These are phyloP conservation scores for Habropoda laboriosa DNA, from an alignment of 1,140 invertebrate genomes.

Conservation along the genomic window DNA sequence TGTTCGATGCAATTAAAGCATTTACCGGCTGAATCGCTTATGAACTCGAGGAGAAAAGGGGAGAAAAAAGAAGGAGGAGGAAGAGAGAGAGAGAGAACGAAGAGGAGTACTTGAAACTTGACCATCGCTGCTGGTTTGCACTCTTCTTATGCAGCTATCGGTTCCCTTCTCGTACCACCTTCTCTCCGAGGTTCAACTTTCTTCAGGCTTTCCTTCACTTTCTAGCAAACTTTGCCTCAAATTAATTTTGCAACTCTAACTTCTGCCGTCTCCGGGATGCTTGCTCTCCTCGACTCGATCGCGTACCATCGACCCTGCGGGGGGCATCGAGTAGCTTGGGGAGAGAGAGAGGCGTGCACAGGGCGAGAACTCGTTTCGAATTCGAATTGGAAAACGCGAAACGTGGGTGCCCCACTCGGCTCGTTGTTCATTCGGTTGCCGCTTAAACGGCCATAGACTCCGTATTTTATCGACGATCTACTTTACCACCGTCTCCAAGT, in stretches of 20 bases:
- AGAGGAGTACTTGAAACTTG: conserved; percentile 35
- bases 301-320: background rate
- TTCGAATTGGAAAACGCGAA: background rate
- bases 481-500: background rate
- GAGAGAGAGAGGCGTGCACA: no score
- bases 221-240: conserved; percentile 61
- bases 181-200: conserved; percentile 34
- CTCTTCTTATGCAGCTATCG: conserved; percentile 22
- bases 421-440: background rate
- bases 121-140: conserved; percentile 34
- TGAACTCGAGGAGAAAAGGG: conserved; percentile 31
- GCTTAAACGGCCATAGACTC: background rate
- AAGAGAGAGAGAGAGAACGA: background rate
- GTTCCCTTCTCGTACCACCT: background rate
- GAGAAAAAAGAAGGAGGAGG: background rate
- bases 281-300: conserved; percentile 2
- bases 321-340: background rate
- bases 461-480: background rate
- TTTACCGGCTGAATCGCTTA: conserved; percentile 64
- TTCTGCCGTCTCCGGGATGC: conserved; percentile 33
- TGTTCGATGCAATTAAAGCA: conserved; percentile 61
- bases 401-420: no score
- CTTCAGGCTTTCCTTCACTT: conserved; percentile 26
- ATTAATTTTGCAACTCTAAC: conserved; percentile 73
- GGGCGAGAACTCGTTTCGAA: background rate